Evolutionary conservation across 2,797 vertebrate genomes (phyloP), one percentile per base, ranked within the genome.

Genomic region (Cirrhinus mrigala): DNA sequence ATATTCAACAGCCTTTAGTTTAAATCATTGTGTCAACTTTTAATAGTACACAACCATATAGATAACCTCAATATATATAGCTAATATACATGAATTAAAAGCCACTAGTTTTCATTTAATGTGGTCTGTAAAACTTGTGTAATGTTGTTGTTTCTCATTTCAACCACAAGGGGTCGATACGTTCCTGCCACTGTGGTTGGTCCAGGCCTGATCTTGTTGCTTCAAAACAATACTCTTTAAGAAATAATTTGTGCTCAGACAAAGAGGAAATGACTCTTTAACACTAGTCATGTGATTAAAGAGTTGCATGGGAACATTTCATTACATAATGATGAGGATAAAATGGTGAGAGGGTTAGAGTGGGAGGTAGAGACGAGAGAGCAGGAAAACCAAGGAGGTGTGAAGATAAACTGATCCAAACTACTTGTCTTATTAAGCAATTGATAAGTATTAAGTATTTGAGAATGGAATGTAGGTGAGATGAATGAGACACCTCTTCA

Each of bases 231-330:
- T 87, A 76, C 82, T 79, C 20, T 88, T 89, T 88, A 71, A 87
- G 85, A 78, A 92, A 89, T 64, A 87, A 87, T 18, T 50, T 29
- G 46, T 64, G 58, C 71, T 85, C 56, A 84, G 52, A 48, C 40
- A 79, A 40, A 89, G 85, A 88, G 89, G 90, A 91, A 90, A 86
- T 88, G 70, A 91, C 83, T 86, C 66, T 52, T 74, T 78, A 81
- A 37, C 73, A 15, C 8, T 46, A 48, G 70, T 79, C 85, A 86
- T 52, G 73, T 87, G 89, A 85, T 78, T 40, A 40, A 8, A 37
- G 56, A 46, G 86, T 89, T 89, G 88, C 89, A 58, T 87, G 85
- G 89, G 82, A 90, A 90, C 86, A 64, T 79, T 85, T 69, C 62
- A 85, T 52, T 66, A 82, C 79, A 77, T 79, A 68, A 68, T 76